These are phyloP conservation scores for Yponomeuta evonymella DNA, from an alignment of 2,888 invertebrate genomes.

Conservation along the genomic window DNA sequence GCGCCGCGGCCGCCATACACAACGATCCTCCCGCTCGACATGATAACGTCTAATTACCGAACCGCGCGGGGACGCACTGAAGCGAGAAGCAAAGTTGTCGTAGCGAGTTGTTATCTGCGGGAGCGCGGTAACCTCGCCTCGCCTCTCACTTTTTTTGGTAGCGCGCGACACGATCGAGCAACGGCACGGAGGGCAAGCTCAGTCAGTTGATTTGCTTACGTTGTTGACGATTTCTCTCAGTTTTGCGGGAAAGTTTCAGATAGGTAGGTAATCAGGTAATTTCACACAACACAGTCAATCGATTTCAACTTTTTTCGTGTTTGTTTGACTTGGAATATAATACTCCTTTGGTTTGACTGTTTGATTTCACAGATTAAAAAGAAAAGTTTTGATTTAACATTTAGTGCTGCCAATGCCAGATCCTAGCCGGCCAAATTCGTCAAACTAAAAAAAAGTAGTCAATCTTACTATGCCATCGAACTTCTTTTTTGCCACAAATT, in stretches of 20 bases:
- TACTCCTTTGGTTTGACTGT: too few species aligned
- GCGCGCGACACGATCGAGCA: constrained; percentile 29
- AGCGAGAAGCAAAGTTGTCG: neutral
- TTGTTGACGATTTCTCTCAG: neutral
- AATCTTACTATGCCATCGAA: too few species aligned
- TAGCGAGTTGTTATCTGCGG: constrained; percentile 30
- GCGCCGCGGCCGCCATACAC: constrained; percentile 98
- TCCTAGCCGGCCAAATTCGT: too few species aligned
- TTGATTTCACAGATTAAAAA: too few species aligned
- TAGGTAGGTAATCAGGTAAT: neutral
- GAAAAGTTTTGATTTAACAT: too few species aligned
- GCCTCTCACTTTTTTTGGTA: constrained; percentile 53
- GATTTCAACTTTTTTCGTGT: too few species aligned
- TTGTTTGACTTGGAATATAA: too few species aligned
- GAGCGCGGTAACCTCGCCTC: constrained; percentile 51
- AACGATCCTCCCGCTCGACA: constrained; percentile 83
- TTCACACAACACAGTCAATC: too few species aligned
- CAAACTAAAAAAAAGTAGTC: too few species aligned
- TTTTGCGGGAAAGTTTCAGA: neutral
- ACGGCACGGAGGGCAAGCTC: constrained; percentile 26
- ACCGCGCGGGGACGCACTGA: constrained; percentile 9
- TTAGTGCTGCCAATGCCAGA: too few species aligned
- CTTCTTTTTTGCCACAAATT: too few species aligned
- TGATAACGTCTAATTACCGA: constrained; percentile 44
- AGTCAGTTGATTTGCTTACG: neutral